Conservation (phyloP, 2,113 vertebrate genomes). For the Ceuthmochares aereus region DNA sequence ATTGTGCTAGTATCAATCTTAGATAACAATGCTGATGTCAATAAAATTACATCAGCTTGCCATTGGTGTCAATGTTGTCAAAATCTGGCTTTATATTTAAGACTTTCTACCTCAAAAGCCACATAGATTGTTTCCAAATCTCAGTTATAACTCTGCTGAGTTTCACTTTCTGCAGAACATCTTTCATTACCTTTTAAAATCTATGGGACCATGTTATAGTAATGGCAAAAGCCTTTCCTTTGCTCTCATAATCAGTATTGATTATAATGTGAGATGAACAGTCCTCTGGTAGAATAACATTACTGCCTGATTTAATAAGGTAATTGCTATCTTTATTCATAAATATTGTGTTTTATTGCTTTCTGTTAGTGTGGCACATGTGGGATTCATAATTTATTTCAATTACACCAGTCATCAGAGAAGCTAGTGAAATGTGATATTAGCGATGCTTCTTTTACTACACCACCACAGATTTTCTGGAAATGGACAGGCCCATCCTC, state of each 20-base stretch:
- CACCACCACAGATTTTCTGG: background rate
- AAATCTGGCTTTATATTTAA: background rate
- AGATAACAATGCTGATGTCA: background rate
- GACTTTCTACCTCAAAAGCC: background rate
- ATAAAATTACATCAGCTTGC: background rate
- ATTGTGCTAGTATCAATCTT: background rate
- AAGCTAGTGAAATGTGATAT: constrained; percentile 25
- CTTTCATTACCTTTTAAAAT: background rate
- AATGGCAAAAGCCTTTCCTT: constrained; percentile 36
- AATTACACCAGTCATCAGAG: constrained; percentile 49
- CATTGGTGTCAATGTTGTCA: background rate
- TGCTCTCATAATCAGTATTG: constrained; percentile 42
- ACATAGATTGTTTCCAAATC: background rate
- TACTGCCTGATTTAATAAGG: constrained; percentile 64
- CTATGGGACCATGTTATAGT: background rate
- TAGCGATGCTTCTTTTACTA: constrained; percentile 3
- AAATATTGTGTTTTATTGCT: constrained; percentile 69
- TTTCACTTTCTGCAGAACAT: background rate
- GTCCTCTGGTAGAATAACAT: constrained; percentile 51
- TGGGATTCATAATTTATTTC: constrained; percentile 71
- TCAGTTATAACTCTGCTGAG: background rate
- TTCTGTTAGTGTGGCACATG: constrained; percentile 44
- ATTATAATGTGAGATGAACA: constrained; percentile 50
- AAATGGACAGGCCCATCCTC: background rate
- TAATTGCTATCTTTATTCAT: constrained; percentile 70